phyloP scores from a whole-genome alignment of 2,888 invertebrate genomes.

The Xanthorhoe designata region DNA sequence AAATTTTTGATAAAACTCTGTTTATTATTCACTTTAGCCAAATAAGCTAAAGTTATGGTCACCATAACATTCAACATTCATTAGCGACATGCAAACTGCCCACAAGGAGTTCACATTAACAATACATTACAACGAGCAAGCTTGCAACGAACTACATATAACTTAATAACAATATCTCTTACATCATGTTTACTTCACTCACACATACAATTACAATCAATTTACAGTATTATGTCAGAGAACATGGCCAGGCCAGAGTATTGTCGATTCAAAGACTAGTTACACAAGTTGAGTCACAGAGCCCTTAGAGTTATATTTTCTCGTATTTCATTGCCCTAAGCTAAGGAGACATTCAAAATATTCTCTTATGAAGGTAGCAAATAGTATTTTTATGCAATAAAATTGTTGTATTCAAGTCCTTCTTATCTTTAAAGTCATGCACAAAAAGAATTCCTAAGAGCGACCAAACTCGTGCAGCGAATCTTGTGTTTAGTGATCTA shows the following conservation, averaged over 20 bases:
- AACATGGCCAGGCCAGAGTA: background rate
- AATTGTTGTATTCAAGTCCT: too few species aligned
- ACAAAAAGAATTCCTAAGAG: background rate
- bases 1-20: slow-evolving; percentile 1
- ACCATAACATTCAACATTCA: slow-evolving; percentile 21
- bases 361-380: too few species aligned
- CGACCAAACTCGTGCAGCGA: background rate
- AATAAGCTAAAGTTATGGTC: slow-evolving; percentile 23
- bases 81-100: slow-evolving; percentile 26
- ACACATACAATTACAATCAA: background rate
- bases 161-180: slow-evolving; percentile 5
- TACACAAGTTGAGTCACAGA: background rate
- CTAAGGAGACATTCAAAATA: too few species aligned
- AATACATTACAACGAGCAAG: slow-evolving; percentile 17
- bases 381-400: too few species aligned
- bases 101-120: slow-evolving; percentile 10
- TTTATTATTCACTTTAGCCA: slow-evolving; percentile 37
- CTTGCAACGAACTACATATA: slow-evolving; percentile 11
- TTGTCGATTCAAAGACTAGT: slow-evolving; percentile 9
- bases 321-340: background rate
- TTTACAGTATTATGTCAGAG: background rate
- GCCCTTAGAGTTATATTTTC: background rate
- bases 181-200: background rate
- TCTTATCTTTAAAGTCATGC: background rate
- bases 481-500: background rate